phyloP scores from a whole-genome alignment of 2,113 vertebrate genomes.

The Lepus europaeus region DNA sequence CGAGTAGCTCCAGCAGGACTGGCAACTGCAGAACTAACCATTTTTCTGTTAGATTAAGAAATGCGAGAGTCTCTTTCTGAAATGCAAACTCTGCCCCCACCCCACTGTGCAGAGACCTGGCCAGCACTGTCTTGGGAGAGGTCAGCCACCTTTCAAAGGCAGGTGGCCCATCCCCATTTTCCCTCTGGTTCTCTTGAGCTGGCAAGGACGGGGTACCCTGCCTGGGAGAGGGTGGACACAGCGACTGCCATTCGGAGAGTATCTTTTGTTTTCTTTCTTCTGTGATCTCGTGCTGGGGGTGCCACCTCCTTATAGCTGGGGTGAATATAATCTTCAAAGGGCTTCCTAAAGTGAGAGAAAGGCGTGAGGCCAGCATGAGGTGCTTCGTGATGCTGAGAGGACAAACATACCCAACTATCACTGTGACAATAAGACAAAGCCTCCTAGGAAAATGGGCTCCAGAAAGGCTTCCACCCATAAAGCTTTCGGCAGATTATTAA shows the following conservation, averaged over 20 bases:
- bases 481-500: background rate
- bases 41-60: background rate
- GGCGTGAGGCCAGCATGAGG: background rate
- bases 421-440: constrained; percentile 11
- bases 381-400: background rate
- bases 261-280: constrained; percentile 45
- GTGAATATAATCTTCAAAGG: constrained; percentile 65
- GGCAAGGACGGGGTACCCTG: background rate
- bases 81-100: background rate
- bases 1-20: fast-evolving
- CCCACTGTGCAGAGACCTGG: background rate
- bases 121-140: background rate
- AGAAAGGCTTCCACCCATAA: background rate
- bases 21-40: background rate
- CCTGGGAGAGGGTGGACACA: background rate
- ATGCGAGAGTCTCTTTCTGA: background rate
- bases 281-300: background rate
- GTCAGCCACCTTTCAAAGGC: background rate
- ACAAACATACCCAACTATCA: constrained; percentile 22
- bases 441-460: background rate
- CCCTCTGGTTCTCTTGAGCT: background rate
- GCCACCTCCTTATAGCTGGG: background rate
- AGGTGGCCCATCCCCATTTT: background rate
- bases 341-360: constrained; percentile 33
- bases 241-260: background rate